phyloP scores from a whole-genome alignment of 2,797 vertebrate genomes.

The Ficedula albicollis region DNA sequence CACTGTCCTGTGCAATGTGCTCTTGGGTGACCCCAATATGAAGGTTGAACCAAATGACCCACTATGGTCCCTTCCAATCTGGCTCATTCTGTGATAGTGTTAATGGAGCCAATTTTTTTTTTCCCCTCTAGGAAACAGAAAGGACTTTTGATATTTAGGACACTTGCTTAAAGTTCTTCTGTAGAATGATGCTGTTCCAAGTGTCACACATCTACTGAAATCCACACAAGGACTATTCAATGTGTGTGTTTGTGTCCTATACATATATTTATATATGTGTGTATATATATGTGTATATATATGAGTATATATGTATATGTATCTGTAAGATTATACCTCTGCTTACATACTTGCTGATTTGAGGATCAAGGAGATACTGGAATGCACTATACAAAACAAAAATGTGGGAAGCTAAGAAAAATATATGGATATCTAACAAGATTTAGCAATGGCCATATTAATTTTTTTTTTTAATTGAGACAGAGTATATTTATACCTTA shows the following conservation, averaged over 20 bases:
- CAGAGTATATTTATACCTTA: not conserved
- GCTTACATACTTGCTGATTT: not conserved
- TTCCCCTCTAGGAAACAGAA: accelerated
- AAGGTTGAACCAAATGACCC: not conserved
- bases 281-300: not conserved
- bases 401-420: not conserved
- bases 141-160: not conserved
- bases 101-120: not conserved
- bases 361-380: not conserved
- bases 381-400: not conserved
- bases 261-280: too few relatives aligned
- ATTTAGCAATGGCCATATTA: not conserved
- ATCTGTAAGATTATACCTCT: not conserved
- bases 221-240: not conserved
- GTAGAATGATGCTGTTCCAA: not conserved
- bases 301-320: too few relatives aligned
- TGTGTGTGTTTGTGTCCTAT: not conserved
- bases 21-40: not conserved
- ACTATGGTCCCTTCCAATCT: not conserved
- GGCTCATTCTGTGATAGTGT: not conserved
- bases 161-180: not conserved
- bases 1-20: not conserved
- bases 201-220: not conserved
- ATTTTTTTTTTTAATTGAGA: not conserved
- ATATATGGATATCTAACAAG: not conserved